Conservation (phyloP, 2,113 vertebrate genomes). For the Plecotus auritus region DNA sequence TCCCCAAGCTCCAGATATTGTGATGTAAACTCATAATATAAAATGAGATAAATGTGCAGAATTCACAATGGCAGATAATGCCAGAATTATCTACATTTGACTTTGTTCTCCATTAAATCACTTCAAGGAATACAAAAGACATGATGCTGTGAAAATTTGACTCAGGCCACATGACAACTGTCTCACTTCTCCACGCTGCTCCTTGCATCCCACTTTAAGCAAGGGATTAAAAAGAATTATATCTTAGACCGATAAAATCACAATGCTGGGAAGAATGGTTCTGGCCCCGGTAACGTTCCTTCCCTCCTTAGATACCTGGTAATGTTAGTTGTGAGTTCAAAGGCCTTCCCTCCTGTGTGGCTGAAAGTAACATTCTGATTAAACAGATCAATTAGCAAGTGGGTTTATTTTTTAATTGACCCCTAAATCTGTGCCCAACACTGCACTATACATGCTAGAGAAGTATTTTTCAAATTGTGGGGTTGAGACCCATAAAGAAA, state of each 20-base stretch:
- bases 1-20: neutral
- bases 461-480: constrained; percentile 38
- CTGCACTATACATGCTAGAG: neutral
- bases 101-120: neutral
- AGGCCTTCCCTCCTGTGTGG: neutral
- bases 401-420: constrained; percentile 34
- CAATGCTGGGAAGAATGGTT: neutral
- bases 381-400: constrained; percentile 45
- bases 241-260: neutral
- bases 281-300: neutral
- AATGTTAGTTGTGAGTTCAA: constrained; percentile 7
- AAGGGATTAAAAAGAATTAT: neutral
- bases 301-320: neutral
- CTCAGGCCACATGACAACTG: neutral
- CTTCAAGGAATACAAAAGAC: constrained; percentile 5
- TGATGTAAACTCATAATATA: neutral
- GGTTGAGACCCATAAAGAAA: constrained; percentile 14
- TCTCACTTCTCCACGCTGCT: neutral
- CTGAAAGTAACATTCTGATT: constrained; percentile 30
- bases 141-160: neutral
- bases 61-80: neutral
- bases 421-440: neutral
- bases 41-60: neutral
- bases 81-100: neutral
- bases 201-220: neutral